These are phyloP conservation scores for Venustaconcha ellipsiformis DNA, from an alignment of 1,140 invertebrate genomes.

Conservation along the genomic window DNA sequence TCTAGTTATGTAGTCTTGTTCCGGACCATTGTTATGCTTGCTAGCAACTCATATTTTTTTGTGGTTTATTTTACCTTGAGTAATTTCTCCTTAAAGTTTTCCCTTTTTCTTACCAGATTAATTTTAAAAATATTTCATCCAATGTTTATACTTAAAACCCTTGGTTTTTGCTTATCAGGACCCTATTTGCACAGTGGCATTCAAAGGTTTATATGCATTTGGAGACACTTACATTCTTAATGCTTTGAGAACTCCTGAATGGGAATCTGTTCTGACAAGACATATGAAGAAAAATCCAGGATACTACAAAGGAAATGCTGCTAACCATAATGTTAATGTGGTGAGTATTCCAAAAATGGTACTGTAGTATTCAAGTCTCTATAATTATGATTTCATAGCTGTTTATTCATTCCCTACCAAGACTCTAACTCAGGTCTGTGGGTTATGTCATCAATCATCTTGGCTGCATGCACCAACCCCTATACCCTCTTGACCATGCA, in stretches of 20 bases:
- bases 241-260: conserved; percentile 10
- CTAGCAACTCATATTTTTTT: too few species aligned
- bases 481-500: too few species aligned
- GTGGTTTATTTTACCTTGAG: too few species aligned
- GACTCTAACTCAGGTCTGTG: background rate
- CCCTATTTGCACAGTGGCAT: conserved; percentile 13
- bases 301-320: conserved; percentile 16
- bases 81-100: too few species aligned
- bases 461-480: too few species aligned
- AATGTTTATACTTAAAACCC: too few species aligned
- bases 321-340: conserved; percentile 10
- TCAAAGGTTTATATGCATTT: conserved; percentile 6
- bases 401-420: background rate
- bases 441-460: background rate
- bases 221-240: conserved; percentile 16
- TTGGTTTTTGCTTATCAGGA: too few species aligned
- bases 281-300: conserved; percentile 9
- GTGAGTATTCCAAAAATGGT: conserved; percentile 2
- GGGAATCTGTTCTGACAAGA: conserved; percentile 13
- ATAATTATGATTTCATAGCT: background rate
- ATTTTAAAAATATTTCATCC: too few species aligned
- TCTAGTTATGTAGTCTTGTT: too few species aligned
- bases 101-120: too few species aligned
- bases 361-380: too few species aligned
- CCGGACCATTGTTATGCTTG: too few species aligned